Percentiles rank a stretch among this genome's conserved stretches.
Conservation (phyloP, 2,797 vertebrate genomes). For the Enteromius radiatus region DNA sequence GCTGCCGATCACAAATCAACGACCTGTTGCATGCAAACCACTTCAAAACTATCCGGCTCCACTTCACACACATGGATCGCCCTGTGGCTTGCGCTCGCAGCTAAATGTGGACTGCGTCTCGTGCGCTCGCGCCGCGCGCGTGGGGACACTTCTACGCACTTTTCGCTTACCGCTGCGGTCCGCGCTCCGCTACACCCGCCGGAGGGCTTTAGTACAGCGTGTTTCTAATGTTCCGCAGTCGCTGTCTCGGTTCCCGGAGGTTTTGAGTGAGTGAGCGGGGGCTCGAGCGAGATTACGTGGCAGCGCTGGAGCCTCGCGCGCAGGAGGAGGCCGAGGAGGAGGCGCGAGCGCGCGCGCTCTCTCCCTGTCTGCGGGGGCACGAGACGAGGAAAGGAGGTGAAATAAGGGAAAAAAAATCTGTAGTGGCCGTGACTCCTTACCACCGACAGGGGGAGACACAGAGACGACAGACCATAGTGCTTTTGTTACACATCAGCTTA, state of each 20-base stretch:
- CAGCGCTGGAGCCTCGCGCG: conserved; percentile 45
- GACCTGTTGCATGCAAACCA: conserved; percentile 36
- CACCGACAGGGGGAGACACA: conserved; percentile 1
- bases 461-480: not conserved
- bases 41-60: not conserved
- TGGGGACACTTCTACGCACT: conserved; percentile 38
- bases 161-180: conserved; percentile 45
- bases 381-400: conserved; percentile 17
- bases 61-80: conserved; percentile 22
- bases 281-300: conserved; percentile 61
- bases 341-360: conserved; percentile 18
- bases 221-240: conserved; percentile 21
- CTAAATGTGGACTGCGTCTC: conserved; percentile 23
- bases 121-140: conserved; percentile 25
- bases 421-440: not conserved
- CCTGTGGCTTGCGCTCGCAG: not conserved
- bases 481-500: not conserved
- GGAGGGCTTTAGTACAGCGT: not conserved
- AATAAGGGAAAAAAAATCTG: not conserved
- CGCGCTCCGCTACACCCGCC: conserved; percentile 20
- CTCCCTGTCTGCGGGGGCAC: conserved; percentile 20
- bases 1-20: conserved; percentile 4
- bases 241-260: conserved; percentile 32
- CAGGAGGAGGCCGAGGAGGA: conserved; percentile 23
- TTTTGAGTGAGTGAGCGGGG: conserved; percentile 17